These are phyloP conservation scores for Acleris laterana DNA, from an alignment of 2,888 invertebrate species.

Conservation along the genomic window DNA sequence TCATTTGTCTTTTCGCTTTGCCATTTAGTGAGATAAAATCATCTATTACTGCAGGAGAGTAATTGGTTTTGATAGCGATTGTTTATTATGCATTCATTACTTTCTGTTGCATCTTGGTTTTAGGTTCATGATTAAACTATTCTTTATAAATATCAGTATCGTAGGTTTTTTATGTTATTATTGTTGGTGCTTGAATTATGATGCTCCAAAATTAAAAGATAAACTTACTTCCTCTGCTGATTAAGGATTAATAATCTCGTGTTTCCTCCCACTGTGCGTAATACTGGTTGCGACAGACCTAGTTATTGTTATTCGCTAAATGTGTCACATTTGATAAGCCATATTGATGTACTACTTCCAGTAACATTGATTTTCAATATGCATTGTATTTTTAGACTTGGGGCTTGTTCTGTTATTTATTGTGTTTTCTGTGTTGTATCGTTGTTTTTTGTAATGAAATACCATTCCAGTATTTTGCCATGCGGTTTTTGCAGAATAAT, in stretches of 20 bases:
- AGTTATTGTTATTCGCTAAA: constrained; percentile 2
- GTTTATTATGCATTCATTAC: constrained; percentile 13
- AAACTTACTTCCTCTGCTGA: no score
- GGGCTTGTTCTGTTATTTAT: no score
- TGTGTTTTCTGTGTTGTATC: no score
- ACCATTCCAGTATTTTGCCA: no score
- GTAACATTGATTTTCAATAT: constrained; percentile 14
- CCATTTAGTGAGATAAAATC: constrained; percentile 16
- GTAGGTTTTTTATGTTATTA: no score
- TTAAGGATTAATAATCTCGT: no score
- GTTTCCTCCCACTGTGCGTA: neutral
- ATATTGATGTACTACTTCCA: constrained; percentile 11
- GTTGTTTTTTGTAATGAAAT: no score
- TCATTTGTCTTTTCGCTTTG: constrained; percentile 30
- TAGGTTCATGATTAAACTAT: neutral
- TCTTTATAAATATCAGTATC: no score
- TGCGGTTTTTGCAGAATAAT: no score
- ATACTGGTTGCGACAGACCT: neutral
- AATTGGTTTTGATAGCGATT: constrained; percentile 27
- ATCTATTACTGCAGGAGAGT: constrained; percentile 32
- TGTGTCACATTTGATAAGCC: constrained; percentile 13
- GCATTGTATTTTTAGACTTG: constrained; percentile 7
- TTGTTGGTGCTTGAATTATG: no score
- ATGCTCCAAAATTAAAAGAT: no score
- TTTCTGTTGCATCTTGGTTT: neutral